phyloP scores from a whole-genome alignment of 1,140 invertebrate genomes.

The Solenopsis fugax region DNA sequence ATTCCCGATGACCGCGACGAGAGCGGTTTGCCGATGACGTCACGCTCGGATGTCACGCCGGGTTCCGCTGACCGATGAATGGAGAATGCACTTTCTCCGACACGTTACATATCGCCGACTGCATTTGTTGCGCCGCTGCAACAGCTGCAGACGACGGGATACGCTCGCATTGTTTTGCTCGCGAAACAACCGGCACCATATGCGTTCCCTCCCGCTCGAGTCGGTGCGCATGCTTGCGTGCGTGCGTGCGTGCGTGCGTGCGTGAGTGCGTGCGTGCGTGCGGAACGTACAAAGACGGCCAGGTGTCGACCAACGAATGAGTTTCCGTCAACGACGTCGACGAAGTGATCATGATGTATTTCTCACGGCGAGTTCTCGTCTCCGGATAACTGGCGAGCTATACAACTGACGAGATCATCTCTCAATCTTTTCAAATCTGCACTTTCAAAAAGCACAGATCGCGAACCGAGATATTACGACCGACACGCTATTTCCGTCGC shows the following conservation, averaged over 20 bases:
- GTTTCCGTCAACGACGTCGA: background rate
- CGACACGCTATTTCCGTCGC: background rate
- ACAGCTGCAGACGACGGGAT: constrained; percentile 27
- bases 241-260: background rate
- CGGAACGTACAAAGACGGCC: constrained; percentile 32
- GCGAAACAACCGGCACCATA: constrained; percentile 36
- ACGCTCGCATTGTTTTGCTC: constrained; percentile 44
- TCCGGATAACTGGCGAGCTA: background rate
- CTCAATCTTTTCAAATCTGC: background rate
- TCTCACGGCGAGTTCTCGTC: background rate
- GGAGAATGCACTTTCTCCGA: constrained; percentile 49
- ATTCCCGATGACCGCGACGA: background rate
- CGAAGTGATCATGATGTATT: background rate
- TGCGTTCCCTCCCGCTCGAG: constrained; percentile 18
- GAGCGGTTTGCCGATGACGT: constrained; percentile 33
- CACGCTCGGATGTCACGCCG: background rate
- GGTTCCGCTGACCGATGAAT: constrained; percentile 39
- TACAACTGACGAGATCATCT: too few species aligned
- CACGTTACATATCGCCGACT: constrained; percentile 7
- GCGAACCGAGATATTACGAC: background rate
- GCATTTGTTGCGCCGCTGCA: constrained; percentile 32
- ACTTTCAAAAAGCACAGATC: background rate
- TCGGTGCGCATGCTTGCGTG: background rate
- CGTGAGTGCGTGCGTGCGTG: background rate
- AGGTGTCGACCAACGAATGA: constrained; percentile 14